Evolutionary conservation across 2,113 vertebrate genomes (phyloP).

Genomic region (Addax nasomaculatus): DNA sequence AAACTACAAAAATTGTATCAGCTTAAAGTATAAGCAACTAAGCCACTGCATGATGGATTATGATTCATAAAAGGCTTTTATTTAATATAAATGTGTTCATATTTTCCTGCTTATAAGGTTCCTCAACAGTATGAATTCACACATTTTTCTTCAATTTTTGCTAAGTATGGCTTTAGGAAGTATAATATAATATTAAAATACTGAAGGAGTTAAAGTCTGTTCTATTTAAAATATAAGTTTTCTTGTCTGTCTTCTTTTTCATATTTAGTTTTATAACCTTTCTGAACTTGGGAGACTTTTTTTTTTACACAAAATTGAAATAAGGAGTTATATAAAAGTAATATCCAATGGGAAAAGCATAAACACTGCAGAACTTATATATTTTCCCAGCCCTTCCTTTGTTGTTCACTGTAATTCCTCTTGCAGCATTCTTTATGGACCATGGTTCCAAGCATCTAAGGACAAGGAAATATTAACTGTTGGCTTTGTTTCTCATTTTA

Average conservation of each 20-base stretch:
- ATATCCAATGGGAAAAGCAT: not conserved
- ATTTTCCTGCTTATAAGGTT: conserved; percentile 19
- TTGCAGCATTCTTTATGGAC: not conserved
- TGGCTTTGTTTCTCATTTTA: not conserved
- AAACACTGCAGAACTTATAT: not conserved
- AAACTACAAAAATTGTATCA: not conserved
- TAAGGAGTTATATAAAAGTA: conserved; percentile 18
- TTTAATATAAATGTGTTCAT: conserved; percentile 51
- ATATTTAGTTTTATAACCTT: conserved; percentile 3
- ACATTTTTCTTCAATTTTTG: conserved; percentile 35
- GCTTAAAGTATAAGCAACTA: conserved; percentile 24
- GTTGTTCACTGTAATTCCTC: not conserved
- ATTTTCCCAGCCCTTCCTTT: not conserved
- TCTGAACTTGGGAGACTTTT: conserved; percentile 27
- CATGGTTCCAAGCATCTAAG: not conserved
- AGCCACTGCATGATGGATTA: not conserved
- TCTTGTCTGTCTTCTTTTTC: conserved; percentile 26
- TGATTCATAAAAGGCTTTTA: conserved; percentile 38
- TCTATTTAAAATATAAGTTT: conserved; percentile 41
- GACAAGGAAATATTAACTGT: not conserved
- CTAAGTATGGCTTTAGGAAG: conserved; percentile 30
- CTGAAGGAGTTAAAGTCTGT: conserved; percentile 16
- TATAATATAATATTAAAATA: conserved; percentile 60
- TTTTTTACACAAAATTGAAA: not conserved
- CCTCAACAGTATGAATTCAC: not conserved